phyloP scores from a whole-genome alignment of 2,113 vertebrate species.

The Paraplagusia blochii region DNA sequence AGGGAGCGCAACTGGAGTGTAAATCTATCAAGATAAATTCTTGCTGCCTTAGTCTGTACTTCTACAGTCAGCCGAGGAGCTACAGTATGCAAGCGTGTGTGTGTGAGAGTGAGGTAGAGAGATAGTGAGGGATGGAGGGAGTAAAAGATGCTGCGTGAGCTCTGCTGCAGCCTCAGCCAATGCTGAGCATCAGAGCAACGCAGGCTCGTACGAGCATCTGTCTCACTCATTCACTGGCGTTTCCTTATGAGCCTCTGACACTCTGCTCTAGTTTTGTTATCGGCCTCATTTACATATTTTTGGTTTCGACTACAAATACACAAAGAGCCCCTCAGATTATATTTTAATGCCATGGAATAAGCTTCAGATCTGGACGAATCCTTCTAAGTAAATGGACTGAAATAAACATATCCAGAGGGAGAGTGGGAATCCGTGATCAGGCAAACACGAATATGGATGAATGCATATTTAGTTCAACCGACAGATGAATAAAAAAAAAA shows the following conservation, averaged over 20 bases:
- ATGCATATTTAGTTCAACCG: conserved; percentile 57
- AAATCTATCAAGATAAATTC: conserved; percentile 14
- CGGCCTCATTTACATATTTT: conserved; percentile 16
- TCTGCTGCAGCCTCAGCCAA: conserved; percentile 76
- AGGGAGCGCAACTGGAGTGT: not conserved
- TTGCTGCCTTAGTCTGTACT: not conserved
- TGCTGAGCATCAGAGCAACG: conserved; percentile 53
- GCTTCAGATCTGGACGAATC: conserved; percentile 27
- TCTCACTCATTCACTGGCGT: conserved; percentile 38
- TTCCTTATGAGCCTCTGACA: conserved; percentile 14
- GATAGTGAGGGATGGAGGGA: conserved; percentile 35
- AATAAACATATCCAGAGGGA: conserved; percentile 60
- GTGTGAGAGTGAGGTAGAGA: conserved; percentile 45
- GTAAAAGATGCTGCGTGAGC: conserved; percentile 69
- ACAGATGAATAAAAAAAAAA: conserved; percentile 19
- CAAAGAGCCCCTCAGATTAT: conserved; percentile 5
- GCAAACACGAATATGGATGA: conserved; percentile 58
- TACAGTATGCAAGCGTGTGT: conserved; percentile 22
- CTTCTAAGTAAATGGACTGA: conserved; percentile 58
- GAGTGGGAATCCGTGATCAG: conserved; percentile 50
- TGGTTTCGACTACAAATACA: not conserved
- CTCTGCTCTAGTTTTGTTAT: conserved; percentile 1
- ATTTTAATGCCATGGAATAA: conserved; percentile 10
- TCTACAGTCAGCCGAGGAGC: conserved; percentile 33
- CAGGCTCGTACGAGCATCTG: conserved; percentile 77